Conservation (phyloP, 1,140 invertebrate genomes). For the Trypoxylus dichotomus region DNA sequence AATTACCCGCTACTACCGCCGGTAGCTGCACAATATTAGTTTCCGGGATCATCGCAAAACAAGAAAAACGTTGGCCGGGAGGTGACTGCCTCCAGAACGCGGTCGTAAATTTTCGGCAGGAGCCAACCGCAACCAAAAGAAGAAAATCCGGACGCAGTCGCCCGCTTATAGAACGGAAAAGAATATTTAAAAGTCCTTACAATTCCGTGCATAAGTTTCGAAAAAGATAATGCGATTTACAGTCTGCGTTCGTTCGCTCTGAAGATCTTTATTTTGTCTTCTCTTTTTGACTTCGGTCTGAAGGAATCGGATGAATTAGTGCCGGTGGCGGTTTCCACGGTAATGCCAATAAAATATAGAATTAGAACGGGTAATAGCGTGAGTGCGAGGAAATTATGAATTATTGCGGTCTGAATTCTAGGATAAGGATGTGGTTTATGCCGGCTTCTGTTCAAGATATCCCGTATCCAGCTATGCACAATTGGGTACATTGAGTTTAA, state of each 20-base stretch:
- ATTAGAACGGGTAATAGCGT: not conserved
- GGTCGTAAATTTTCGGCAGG: not conserved
- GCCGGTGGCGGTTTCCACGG: not conserved
- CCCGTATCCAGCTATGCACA: not conserved
- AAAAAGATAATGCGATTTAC: constrained; percentile 7
- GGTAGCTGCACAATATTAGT: not conserved
- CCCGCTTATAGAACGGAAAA: not conserved
- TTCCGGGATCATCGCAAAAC: not conserved
- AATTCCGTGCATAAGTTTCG: constrained; percentile 1
- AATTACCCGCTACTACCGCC: not conserved
- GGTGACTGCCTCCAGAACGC: not conserved
- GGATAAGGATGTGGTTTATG: not conserved
- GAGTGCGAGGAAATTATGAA: not conserved
- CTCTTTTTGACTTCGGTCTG: not conserved
- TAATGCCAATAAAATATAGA: constrained; percentile 11
- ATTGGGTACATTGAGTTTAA: not conserved
- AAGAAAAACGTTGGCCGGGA: not conserved
- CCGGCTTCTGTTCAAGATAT: not conserved
- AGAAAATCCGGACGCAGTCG: not conserved
- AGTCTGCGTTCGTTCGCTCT: not conserved
- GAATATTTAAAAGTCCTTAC: not conserved
- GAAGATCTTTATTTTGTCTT: not conserved
- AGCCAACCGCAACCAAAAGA: not conserved
- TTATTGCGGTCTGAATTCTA: not conserved
- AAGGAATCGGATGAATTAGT: constrained; percentile 4